Evolutionary conservation across 2,888 invertebrate species (phyloP).

Genomic region (Oligia strigilis): DNA sequence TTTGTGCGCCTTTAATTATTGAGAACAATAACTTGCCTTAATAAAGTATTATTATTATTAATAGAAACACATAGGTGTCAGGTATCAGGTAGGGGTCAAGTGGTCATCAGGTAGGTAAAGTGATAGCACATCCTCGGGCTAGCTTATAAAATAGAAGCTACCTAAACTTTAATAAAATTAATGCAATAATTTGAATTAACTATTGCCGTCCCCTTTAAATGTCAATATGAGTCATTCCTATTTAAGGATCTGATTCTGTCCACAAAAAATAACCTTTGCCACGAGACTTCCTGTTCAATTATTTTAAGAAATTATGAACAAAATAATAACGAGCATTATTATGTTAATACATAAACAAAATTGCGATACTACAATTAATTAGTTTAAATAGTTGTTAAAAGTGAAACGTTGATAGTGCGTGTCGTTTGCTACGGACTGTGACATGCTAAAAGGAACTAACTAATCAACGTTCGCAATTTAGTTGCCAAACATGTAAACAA

Average conservation of each 20-base stretch:
- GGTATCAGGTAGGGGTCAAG: too few relatives aligned
- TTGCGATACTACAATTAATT: conserved; percentile 83
- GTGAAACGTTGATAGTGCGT: conserved; percentile 84
- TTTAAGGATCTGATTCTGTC: conserved; percentile 33
- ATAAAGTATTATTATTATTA: too few relatives aligned
- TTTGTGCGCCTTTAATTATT: too few relatives aligned
- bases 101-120: too few relatives aligned
- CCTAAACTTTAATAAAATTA: background rate
- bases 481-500: too few relatives aligned
- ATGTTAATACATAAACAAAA: conserved; percentile 69
- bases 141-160: background rate
- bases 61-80: too few relatives aligned
- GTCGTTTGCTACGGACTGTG: conserved; percentile 69
- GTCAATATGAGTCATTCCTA: conserved; percentile 44
- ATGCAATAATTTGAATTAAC: background rate
- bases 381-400: conserved; percentile 87
- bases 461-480: too few relatives aligned
- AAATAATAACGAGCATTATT: conserved; percentile 52
- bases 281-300: conserved; percentile 49
- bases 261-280: conserved; percentile 56
- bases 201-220: conserved; percentile 17
- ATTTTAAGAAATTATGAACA: conserved; percentile 46
- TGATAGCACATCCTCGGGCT: background rate
- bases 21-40: too few relatives aligned
- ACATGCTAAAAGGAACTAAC: conserved; percentile 63